Evolutionary conservation across 2,888 invertebrate species (phyloP).

Genomic region (Chymomyza amoena): DNA sequence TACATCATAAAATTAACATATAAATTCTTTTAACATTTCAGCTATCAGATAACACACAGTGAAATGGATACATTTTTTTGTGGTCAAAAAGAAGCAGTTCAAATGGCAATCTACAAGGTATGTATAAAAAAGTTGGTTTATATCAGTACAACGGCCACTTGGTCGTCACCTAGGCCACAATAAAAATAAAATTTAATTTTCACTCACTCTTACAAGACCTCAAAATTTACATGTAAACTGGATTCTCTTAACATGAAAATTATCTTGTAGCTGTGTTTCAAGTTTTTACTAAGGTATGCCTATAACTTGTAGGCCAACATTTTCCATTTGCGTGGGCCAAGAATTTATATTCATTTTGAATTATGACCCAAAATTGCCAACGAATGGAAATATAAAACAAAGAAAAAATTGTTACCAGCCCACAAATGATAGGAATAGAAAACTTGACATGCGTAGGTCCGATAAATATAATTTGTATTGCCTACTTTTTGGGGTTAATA

Average conservation of each 20-base stretch:
- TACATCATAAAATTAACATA: neutral
- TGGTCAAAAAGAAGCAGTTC: neutral
- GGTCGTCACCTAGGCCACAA: constrained; percentile 12
- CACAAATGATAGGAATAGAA: neutral
- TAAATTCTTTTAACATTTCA: neutral
- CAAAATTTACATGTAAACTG: constrained; percentile 60
- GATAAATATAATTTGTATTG: constrained; percentile 54
- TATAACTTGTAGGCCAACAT: neutral
- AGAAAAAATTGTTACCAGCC: constrained; percentile 29
- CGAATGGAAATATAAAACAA: constrained; percentile 43
- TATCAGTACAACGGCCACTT: neutral
- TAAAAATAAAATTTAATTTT: constrained; percentile 47
- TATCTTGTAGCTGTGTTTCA: neutral
- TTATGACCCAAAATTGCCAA: constrained; percentile 47
- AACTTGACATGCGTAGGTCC: constrained; percentile 51
- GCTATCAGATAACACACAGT: neutral
- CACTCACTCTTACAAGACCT: neutral
- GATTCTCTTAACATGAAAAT: constrained; percentile 18
- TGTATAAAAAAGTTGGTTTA: neutral
- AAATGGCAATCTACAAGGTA: neutral
- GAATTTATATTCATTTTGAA: constrained; percentile 62
- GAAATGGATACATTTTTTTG: neutral
- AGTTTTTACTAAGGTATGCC: neutral
- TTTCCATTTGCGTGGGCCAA: neutral
- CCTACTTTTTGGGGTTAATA: constrained; percentile 26